Evolutionary conservation across 2,888 invertebrate genomes (phyloP), one percentile per base, ranked within the genome.

Genomic region (Caenorhabditis parvicauda): DNA sequence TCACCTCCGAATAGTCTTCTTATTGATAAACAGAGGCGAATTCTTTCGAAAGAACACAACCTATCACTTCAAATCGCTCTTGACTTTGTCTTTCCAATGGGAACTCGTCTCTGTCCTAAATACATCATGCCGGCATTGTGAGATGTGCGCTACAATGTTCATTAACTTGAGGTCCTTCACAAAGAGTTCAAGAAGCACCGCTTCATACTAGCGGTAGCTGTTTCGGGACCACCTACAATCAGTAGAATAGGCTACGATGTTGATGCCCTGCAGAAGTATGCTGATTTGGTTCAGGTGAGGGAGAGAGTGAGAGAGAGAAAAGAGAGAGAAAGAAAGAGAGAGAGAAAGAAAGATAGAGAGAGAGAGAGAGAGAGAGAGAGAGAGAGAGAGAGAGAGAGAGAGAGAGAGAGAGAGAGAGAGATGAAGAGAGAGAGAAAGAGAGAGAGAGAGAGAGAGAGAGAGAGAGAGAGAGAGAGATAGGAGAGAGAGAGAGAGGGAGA

Each of bases 181-280:
- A 2, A 27, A 4, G 17, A 27, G 17, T 24, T 9, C 5, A 48
- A 38, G 24, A 25, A 39, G 5, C 17, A 35, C 9, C 45, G 55
- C n/a, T 49, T 69, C 9, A 46, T 72, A 6, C 43, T 79, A 24
- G 68, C 75, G 1, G 54, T 70, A 1, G 76, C 79, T 1, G 70
- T 89, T 0, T 90, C 89, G 0, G 90, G 91, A 12, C 89, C 89
- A 0, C 86, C 87, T 75, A 86, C 87, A 0, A 88, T 92, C 54
- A 86, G 89, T 0, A 87, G 88, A 74, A 85, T 86, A 54, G 87
- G 90, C 0, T 92, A 92, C 82, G 88, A 91, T 81, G 86, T 92
- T 12, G 84, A 86, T 21, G 87, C 89, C 81, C 85, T 92, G 58
- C 89, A 90, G 71, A 84, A 87, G 85, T 91, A 83, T 83, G n/a